Base-by-base conservation (phyloP, 2,888 invertebrate species). In the Callyntrura sp. region DNA sequence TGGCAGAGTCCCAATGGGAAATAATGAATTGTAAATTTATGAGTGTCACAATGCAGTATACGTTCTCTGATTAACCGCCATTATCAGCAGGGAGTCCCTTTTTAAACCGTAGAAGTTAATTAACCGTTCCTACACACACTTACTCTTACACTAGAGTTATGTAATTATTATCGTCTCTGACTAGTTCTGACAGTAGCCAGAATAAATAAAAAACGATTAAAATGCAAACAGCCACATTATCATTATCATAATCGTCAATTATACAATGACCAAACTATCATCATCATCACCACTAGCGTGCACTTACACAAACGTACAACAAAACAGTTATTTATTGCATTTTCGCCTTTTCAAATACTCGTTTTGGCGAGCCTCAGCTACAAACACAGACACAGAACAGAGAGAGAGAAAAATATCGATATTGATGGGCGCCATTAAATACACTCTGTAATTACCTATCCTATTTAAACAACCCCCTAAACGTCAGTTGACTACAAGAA, bases 221-320 rank as follows among this genome's bases (percentile, higher is more conserved):
- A 78, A 78, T 78, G 55, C 78, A 78, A 78, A 55, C 78, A 35
- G n/a, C 28, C 28, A 17, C 28, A 43, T 25, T 20, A 57, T n/a
- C 25, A 78, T 78, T 78, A 78, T 55, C 78, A 57, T 78, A 78
- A 78, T 78, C 57, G 55, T 45, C 57, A 78, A 78, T 57, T 78
- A 78, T 57, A 48, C 73, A 73, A 28, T 17, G 1, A 73, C 73
- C 73, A 48, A 55, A 55, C 55, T 1, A 55, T 5, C 55, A 51
- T 55, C 17, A n/a, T 35, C 60, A 20, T 6, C 25, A 8, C 35
- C n/a, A 14, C 68, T 23, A 62, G 20, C 25, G 17, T n/a, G n/a
- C n/a, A n/a, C n/a, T n/a, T n/a, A n/a, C n/a, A 14, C 68, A 20
- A 62, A 9, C 25, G 17, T 28, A 65, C 8, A 8, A 62, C 28